Evolutionary conservation across 1,140 invertebrate genomes (phyloP), one percentile per base, ranked within the genome.

Genomic region (Drepana arcuata): DNA sequence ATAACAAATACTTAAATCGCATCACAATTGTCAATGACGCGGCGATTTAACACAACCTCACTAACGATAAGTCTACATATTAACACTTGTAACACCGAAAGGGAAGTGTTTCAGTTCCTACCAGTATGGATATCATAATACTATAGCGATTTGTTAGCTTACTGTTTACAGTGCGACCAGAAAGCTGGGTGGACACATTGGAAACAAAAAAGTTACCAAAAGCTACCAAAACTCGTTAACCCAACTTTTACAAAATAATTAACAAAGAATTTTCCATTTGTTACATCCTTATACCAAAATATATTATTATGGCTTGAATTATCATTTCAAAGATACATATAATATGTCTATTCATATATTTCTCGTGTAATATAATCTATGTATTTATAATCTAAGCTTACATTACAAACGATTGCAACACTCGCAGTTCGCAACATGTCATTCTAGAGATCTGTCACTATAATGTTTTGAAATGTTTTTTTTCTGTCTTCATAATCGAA

Each of bases 291-390:
- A 78, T 81, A 81, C 77, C 77, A 81, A 81, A 81, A 81, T 78
- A 81, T 78, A 77, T 81, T 78, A 77, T 80, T 80, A 81, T 81
- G 77, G 77, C 77, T 70, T 77, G 63, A 73, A 66, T 75, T 75
- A 65, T 75, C 51, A 59, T 71, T 77, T 77, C 54, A 56, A 72
- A 75, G 64, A 77, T 72, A 75, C 60, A 75, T 67, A 59, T 10
- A 6, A 26, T 57, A 69, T 56, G 51, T 75, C 58, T 75, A 68
- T 48, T 62, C 47, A 77, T 78, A 68, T 59, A 60, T 58, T 74
- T 57, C 73, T 70, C 62, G 59, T 71, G 62, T 75, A 33, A 23
- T 40, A 41, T 27, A 37, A 18, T 65, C 67, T 63, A 70, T 71
- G 64, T 72, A 72, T 64, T 48, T 44, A 41, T 77, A 78, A 63